phyloP scores from a whole-genome alignment of 2,797 vertebrate species.

The Mustela erminea region DNA sequence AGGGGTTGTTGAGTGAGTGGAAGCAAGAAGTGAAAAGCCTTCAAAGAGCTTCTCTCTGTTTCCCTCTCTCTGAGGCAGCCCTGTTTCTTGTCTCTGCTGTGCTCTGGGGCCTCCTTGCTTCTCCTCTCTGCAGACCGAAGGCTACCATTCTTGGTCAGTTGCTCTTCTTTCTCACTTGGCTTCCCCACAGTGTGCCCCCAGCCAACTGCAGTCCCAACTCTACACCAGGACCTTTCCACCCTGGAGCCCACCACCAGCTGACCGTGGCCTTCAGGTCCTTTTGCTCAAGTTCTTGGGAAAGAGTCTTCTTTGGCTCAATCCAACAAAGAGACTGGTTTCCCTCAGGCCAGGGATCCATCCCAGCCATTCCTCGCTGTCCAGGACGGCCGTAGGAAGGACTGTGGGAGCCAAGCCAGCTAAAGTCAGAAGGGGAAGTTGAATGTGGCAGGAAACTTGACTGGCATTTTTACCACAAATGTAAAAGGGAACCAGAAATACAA shows the following conservation, averaged over 20 bases:
- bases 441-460: not conserved
- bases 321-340: not conserved
- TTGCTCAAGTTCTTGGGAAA: not conserved
- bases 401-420: not conserved
- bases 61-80: not conserved
- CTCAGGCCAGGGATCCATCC: not conserved
- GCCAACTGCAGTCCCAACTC: not conserved
- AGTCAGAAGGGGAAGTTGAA: not conserved
- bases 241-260: not conserved
- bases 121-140: not conserved
- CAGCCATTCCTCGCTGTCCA: not conserved
- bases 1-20: not conserved
- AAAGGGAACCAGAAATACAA: slow-evolving; percentile 18
- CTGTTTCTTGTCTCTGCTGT: not conserved
- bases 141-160: not conserved
- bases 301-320: not conserved
- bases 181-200: not conserved
- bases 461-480: not conserved
- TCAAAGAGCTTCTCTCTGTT: not conserved
- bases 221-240: not conserved
- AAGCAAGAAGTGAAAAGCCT: not conserved
- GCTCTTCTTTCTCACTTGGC: not conserved
- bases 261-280: not conserved
- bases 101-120: not conserved
- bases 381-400: not conserved